Conservation (phyloP, 2,888 invertebrate species). For the Pammene fasciana region DNA sequence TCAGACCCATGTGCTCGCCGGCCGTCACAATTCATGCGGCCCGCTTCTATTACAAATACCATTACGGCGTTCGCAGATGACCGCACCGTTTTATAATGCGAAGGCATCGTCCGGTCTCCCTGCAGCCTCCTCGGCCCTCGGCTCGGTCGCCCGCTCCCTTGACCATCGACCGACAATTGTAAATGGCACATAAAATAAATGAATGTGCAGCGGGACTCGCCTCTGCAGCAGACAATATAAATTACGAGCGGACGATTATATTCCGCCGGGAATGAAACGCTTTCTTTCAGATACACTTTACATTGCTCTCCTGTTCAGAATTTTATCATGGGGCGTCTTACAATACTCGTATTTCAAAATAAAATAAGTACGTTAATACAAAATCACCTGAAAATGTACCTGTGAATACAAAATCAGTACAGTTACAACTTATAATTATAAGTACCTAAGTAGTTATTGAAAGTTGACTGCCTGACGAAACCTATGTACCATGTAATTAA, state of each 20-base stretch:
- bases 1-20: conserved; percentile 69
- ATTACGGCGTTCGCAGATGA: conserved; percentile 82
- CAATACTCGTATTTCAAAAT: no score
- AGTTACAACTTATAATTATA: no score
- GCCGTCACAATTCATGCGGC: conserved; percentile 73
- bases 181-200: conserved; percentile 85
- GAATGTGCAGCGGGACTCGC: conserved; percentile 84
- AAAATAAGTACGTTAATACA: no score
- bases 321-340: neutral
- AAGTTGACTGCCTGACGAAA: no score
- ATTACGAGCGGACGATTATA: conserved; percentile 84
- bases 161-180: conserved; percentile 85
- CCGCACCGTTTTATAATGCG: conserved; percentile 84
- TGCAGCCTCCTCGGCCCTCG: conserved; percentile 57
- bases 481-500: no score
- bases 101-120: conserved; percentile 70
- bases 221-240: conserved; percentile 85
- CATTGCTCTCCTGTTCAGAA: conserved; percentile 22
- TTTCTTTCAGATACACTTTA: conserved; percentile 77
- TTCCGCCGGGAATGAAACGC: conserved; percentile 82
- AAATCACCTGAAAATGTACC: no score
- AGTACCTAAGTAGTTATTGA: no score
- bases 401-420: no score
- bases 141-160: conserved; percentile 73
- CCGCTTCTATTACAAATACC: conserved; percentile 79